phyloP scores from a whole-genome alignment of 2,797 vertebrate species.

The Erpetoichthys calabaricus region DNA sequence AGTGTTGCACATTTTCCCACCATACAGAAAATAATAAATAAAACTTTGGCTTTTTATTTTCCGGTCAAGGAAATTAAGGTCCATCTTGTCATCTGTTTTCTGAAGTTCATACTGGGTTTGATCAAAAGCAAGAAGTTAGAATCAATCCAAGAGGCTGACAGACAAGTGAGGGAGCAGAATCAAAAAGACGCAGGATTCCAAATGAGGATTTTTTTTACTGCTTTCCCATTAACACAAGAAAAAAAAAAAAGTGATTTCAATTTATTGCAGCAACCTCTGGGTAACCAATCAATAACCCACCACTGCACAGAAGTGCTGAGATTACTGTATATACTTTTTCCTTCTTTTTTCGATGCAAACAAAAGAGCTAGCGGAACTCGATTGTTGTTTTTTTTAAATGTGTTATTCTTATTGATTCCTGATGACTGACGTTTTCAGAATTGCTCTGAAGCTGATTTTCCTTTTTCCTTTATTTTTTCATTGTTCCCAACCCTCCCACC shows the following conservation, averaged over 20 bases:
- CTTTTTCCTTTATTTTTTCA: too few species aligned
- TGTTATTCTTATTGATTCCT: too few species aligned
- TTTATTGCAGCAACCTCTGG: conserved; percentile 10
- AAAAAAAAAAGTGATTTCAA: conserved; percentile 7
- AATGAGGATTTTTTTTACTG: conserved; percentile 19
- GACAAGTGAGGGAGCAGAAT: neutral
- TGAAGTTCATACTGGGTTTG: conserved; percentile 24
- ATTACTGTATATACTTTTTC: conserved; percentile 11
- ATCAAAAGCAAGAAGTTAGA: conserved; percentile 30
- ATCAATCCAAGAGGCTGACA: conserved; percentile 18
- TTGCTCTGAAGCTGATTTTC: too few species aligned
- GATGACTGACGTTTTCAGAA: too few species aligned
- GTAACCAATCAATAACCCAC: conserved; percentile 6
- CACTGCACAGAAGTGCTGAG: conserved; percentile 4
- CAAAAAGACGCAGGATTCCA: conserved; percentile 10
- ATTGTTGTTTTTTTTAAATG: too few species aligned
- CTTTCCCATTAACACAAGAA: conserved; percentile 19
- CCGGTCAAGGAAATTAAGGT: too few species aligned
- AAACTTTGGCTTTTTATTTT: too few species aligned
- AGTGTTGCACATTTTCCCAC: too few species aligned
- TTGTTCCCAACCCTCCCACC: too few species aligned
- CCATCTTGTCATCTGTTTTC: neutral
- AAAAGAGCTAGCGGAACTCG: too few species aligned
- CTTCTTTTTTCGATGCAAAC: conserved; percentile 9
- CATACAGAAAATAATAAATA: too few species aligned